Base-by-base conservation (phyloP, 1,140 invertebrate genomes). In the Aphelenchoides besseyi region DNA sequence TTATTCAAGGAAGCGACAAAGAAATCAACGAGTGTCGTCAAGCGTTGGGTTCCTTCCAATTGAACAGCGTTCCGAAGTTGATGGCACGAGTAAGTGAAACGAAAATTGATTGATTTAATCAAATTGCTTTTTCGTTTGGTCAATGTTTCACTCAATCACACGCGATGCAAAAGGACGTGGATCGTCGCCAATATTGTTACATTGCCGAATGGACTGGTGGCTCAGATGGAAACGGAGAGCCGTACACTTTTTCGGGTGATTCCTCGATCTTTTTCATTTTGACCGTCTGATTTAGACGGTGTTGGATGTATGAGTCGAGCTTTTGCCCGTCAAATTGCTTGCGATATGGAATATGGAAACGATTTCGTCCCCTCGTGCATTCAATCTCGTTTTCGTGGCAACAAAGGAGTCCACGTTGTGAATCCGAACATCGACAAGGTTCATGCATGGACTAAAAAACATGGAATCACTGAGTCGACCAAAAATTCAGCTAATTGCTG, bases 71-170 rank as follows among this genome's bases (percentile, higher is more conserved):
- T 2, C 74, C 76, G 8, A 78, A 78, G 71, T 71, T 78, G 75
- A 81, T 81, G 79, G 78, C 78, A 41, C 70, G 76, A 2, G 12
- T 78, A 26, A 78, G 76, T 8, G 78, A 78, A 53, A 81, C 74
- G 36, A 81, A 81, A 32, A 78, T 78, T 30, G 74, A 18, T 57
- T 23, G 5, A n/a, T 64, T 57, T 57, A 23, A 23, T 57, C 55
- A 9, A 55, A 32, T 67, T 72, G n/a, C 5, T 61, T 36, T n/a
- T n/a, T n/a, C n/a, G n/a, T n/a, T n/a, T n/a, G n/a, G n/a, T n/a
- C n/a, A n/a, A n/a, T n/a, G n/a, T n/a, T n/a, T n/a, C n/a, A n/a
- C n/a, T n/a, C n/a, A n/a, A n/a, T n/a, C n/a, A n/a, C n/a, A 74
- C 72, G 72, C 69, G 54, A 74, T 70, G 16, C 59, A 41, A 1